Evolutionary conservation across 2,888 invertebrate genomes (phyloP).

Genomic region (Oligia strigilis): DNA sequence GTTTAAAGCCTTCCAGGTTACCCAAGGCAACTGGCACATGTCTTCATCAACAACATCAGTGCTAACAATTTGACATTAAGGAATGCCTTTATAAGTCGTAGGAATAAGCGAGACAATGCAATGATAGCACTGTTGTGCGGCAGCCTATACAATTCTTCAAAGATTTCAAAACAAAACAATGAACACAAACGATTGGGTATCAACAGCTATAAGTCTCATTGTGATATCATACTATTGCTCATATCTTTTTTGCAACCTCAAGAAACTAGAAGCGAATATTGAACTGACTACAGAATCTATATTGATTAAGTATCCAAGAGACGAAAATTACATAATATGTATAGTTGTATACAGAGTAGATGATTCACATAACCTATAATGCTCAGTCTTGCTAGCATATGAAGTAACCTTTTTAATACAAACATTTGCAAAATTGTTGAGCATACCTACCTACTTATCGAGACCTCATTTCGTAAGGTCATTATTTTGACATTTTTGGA

Average conservation of each 20-base stretch:
- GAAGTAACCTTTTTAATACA: slow-evolving; percentile 32
- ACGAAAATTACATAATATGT: slow-evolving; percentile 4
- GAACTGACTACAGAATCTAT: slow-evolving; percentile 2
- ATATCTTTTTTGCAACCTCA: background rate
- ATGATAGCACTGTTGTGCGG: no score
- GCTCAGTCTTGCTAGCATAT: slow-evolving; percentile 1
- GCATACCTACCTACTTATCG: background rate
- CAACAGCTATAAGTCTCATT: background rate
- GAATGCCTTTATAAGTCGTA: background rate
- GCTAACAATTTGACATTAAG: background rate
- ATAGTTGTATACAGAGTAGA: background rate
- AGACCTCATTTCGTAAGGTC: slow-evolving; percentile 32
- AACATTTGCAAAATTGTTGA: slow-evolving; percentile 16
- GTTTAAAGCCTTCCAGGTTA: background rate
- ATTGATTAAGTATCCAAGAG: slow-evolving; percentile 1
- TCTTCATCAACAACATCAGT: background rate
- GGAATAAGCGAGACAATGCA: background rate
- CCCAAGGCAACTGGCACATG: background rate
- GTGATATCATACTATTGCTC: background rate
- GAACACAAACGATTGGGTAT: background rate
- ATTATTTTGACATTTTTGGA: slow-evolving; percentile 14
- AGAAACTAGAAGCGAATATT: background rate
- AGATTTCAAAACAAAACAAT: background rate
- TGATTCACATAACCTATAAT: background rate
- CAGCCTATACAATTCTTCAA: background rate